Evolutionary conservation across 2,797 vertebrate genomes (phyloP), one percentile per base, ranked within the genome.

Genomic region (Tadarida brasiliensis): DNA sequence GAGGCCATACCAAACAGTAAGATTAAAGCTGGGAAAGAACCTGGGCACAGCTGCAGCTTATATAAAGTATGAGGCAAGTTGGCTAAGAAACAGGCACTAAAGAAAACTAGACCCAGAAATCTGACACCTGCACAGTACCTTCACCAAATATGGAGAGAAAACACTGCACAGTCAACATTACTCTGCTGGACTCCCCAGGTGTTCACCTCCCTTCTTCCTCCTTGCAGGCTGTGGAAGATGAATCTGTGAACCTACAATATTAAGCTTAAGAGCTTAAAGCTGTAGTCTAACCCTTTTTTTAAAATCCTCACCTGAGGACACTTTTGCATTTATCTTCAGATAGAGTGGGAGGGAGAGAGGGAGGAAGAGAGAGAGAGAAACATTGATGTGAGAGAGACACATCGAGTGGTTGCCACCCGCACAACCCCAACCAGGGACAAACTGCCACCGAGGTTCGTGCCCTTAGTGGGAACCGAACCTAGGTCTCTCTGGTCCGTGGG

Each of bases 41-140:
- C 11, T 26, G 5, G 44, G 15, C 61, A 85, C 28, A 71, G 82
- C 39, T 63, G 6, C 33, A 77, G 33, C 14, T 67, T 84, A 22
- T 12, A 44, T 19, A 70, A 92, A 71, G 39, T 56, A 57, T 35
- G 33, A 92, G 6, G 26, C 86, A 87, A 93, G 17, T 19, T 47
- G 57, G 49, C 56, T 89, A 91, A 87, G 67, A 85, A 70, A 61
- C 0, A 90, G 28, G 68, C n/a, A 78, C 51, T 61, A 57, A 77
- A 85, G 39, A 94, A 96, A 92, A 24, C 30, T 80, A 15, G 20
- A 47, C 17, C 68, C 59, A 80, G 65, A 93, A 86, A 93, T 28
- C 28, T 67, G 87, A 92, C 16, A 83, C 54, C 63, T 63, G 57
- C 49, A 51, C 16, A 85, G 91, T 19, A 73, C 56, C 47, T 73